Evolutionary conservation across 2,113 vertebrate species (phyloP).

Genomic region (Hirundichthys speculiger): DNA sequence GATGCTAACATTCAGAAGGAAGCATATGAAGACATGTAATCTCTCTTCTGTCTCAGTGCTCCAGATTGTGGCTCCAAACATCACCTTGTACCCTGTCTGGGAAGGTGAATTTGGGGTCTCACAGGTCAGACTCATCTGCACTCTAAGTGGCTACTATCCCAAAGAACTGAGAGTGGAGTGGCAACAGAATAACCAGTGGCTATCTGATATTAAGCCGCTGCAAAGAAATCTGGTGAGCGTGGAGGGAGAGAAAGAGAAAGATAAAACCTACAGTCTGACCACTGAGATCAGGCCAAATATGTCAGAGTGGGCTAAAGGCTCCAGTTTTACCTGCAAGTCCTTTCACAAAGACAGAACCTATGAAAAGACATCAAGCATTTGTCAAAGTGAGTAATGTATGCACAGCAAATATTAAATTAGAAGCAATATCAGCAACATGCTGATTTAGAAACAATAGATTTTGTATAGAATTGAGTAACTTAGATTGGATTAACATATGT

Average conservation of each 20-base stretch:
- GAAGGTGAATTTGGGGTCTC: conserved; percentile 12
- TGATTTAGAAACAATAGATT: neutral
- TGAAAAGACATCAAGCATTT: conserved; percentile 37
- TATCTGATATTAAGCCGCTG: fast-evolving
- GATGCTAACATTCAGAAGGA: neutral
- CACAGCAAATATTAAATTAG: neutral
- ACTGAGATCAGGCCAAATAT: conserved; percentile 53
- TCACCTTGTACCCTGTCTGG: conserved; percentile 58
- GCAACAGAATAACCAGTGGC: neutral
- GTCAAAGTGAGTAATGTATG: conserved; percentile 75
- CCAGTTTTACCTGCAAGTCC: conserved; percentile 52
- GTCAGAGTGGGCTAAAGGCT: conserved; percentile 30
- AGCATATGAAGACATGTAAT: neutral
- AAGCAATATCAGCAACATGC: neutral
- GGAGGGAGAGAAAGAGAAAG: fast-evolving
- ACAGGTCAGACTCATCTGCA: conserved; percentile 64
- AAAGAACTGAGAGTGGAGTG: conserved; percentile 39
- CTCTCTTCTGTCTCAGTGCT: conserved; percentile 39
- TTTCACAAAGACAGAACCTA: fast-evolving
- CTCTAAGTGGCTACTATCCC: conserved; percentile 55
- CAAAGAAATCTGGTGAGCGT: conserved; percentile 17
- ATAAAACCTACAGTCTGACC: conserved; percentile 37
- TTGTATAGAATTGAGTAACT: too few species aligned
- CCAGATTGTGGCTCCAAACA: conserved; percentile 22
- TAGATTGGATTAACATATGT: too few species aligned